A percentile compares a stretch with the other conserved stretches of the same genome.
These are phyloP conservation scores for Xylocopa sonorina DNA, from an alignment of 1,140 invertebrate species.

Conservation along the genomic window DNA sequence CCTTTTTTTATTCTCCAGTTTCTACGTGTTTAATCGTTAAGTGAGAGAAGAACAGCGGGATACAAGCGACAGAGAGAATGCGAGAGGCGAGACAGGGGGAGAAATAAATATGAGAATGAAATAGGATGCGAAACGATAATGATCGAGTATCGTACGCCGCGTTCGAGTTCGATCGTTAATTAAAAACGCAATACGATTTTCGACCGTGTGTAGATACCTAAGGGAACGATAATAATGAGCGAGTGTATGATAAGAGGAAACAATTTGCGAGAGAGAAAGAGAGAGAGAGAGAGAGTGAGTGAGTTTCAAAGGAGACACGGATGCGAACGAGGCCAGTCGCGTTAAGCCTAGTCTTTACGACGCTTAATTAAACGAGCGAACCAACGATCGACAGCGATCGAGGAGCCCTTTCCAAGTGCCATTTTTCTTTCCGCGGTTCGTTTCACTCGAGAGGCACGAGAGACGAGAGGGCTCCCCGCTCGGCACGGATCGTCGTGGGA, in stretches of 20 bases:
- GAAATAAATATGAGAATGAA: background rate
- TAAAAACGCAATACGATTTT: conserved; percentile 71
- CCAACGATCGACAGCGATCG: conserved; percentile 43
- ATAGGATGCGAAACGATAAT: background rate
- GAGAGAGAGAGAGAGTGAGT: conserved; percentile 11
- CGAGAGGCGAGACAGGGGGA: conserved; percentile 21
- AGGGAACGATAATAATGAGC: conserved; percentile 61
- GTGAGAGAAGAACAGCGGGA: conserved; percentile 65
- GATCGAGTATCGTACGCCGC: conserved; percentile 65
- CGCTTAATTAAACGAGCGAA: conserved; percentile 49
- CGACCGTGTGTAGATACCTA: conserved; percentile 73
- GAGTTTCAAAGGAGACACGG: conserved; percentile 16
- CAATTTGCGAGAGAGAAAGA: background rate
- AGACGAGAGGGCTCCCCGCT: background rate
- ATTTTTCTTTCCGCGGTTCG: conserved; percentile 16
- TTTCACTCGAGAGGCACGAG: conserved; percentile 6
- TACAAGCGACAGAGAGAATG: conserved; percentile 1
- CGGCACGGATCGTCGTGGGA: background rate
- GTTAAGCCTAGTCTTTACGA: conserved; percentile 58
- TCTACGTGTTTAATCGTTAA: conserved; percentile 78
- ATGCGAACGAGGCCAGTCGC: conserved; percentile 32
- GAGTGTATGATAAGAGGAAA: background rate
- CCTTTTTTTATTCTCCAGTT: conserved; percentile 79
- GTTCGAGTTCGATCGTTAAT: conserved; percentile 19
- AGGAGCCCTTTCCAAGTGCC: background rate